phyloP scores from a whole-genome alignment of 2,888 invertebrate genomes.

The Scotopteryx bipunctaria region DNA sequence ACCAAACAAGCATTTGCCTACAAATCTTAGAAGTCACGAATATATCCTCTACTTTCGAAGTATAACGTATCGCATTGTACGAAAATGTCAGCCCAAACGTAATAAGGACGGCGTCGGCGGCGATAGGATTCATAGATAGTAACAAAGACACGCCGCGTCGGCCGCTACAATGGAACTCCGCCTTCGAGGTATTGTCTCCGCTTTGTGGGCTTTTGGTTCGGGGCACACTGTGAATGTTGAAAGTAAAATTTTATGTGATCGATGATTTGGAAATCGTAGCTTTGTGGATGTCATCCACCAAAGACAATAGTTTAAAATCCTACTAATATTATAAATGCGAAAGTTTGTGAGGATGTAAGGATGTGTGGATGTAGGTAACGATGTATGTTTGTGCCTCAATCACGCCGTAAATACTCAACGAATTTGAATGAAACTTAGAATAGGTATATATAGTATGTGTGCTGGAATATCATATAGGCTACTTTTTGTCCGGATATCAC shows the following conservation, averaged over 20 bases:
- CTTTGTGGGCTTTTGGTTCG: slow-evolving; percentile 24
- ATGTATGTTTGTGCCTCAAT: too few relatives aligned
- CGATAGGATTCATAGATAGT: slow-evolving; percentile 63
- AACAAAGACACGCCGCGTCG: slow-evolving; percentile 54
- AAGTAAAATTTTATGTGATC: slow-evolving; percentile 28
- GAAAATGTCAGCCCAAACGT: slow-evolving; percentile 49
- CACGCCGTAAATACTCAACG: too few relatives aligned
- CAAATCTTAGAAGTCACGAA: slow-evolving; percentile 4
- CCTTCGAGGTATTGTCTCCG: slow-evolving; percentile 55
- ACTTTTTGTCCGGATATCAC: too few relatives aligned
- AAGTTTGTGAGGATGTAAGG: too few relatives aligned
- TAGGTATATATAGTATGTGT: too few relatives aligned
- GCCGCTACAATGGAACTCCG: slow-evolving; percentile 50
- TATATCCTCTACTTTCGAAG: slow-evolving; percentile 22
- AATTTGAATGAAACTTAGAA: too few relatives aligned
- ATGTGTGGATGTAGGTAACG: too few relatives aligned
- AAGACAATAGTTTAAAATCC: not conserved
- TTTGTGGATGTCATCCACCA: slow-evolving; percentile 1
- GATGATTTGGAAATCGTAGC: slow-evolving; percentile 16
- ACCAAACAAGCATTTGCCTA: not conserved
- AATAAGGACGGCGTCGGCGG: slow-evolving; percentile 45
- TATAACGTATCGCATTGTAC: slow-evolving; percentile 40
- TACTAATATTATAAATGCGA: not conserved
- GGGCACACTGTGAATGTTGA: slow-evolving; percentile 17
- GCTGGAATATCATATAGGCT: too few relatives aligned